Evolutionary conservation across 2,113 vertebrate genomes (phyloP), one percentile per base, ranked within the genome.

Genomic region (Melanostigma gelatinosum): DNA sequence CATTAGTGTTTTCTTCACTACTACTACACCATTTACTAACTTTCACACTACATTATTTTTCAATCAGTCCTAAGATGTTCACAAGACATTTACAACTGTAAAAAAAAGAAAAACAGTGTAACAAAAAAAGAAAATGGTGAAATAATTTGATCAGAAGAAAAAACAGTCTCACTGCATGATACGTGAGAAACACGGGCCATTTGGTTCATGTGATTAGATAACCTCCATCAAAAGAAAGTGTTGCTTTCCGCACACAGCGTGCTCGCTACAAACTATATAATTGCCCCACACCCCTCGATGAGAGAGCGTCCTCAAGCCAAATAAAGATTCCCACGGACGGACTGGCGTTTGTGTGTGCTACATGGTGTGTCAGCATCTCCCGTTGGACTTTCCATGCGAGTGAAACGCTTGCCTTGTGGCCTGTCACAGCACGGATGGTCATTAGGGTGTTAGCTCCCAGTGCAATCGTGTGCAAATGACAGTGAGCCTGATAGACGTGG

Each of bases 271-370:
- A 75, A 70, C 38, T 24, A 36, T 62, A 18, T 24, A 36, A 83
- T 34, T 79, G 72, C 79, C 65, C 66, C 72, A 55, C 46, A 50
- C 34, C 55, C 57, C 55, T 74, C 34, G 2, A 13, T n/a, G 61
- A 79, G 72, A 79, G 60, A 38, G 82, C 86, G 70, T 84, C 82
- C 88, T 89, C 76, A 66, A 73, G 72, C 84, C 87, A 87, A 81
- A 88, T 80, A 80, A 91, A 87, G 79, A 80, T 91, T 90, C 90
- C 85, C 88, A 89, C 57, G 44, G 71, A 83, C 4, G 64, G 72
- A 50, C n/a, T 62, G 0, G 61, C 8, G 82, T 82, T 90, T 82
- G 89, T 75, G 36, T 88, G 87, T 74, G 20, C 52, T 73, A 54
- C 79, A 68, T 3, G 24, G 42, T 77, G 83, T 66, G 87, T 86